phyloP scores from a whole-genome alignment of 2,113 vertebrate genomes.

The Varanus komodoensis region DNA sequence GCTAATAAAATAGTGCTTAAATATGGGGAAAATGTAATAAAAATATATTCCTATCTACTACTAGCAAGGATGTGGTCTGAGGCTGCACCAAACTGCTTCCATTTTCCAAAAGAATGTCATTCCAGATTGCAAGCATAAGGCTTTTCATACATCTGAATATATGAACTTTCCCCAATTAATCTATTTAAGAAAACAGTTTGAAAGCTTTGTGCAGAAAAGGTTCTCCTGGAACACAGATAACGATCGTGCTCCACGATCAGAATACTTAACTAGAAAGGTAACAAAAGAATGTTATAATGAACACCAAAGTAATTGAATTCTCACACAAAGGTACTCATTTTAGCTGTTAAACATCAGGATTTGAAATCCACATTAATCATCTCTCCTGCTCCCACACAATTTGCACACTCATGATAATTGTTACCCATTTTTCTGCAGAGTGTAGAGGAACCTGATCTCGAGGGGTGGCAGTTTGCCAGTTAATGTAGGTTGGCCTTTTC shows the following conservation, averaged over 20 bases:
- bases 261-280: background rate
- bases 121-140: conserved; percentile 33
- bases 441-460: background rate
- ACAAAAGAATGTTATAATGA: conserved; percentile 16
- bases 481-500: background rate
- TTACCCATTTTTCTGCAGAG: background rate
- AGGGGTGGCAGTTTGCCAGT: conserved; percentile 19
- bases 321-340: conserved; percentile 10
- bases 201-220: background rate
- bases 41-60: conserved; percentile 38
- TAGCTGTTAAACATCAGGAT: background rate
- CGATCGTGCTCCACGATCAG: background rate
- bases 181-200: conserved; percentile 48
- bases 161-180: conserved; percentile 60
- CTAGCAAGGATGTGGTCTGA: conserved; percentile 76
- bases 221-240: conserved; percentile 37
- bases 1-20: conserved; percentile 15
- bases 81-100: conserved; percentile 61
- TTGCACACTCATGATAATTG: background rate
- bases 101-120: conserved; percentile 57
- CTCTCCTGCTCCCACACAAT: background rate
- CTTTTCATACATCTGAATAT: conserved; percentile 67
- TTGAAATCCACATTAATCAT: conserved; percentile 9
- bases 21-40: conserved; percentile 30
- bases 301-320: conserved; percentile 45